Evolutionary conservation across 2,888 invertebrate genomes (phyloP), one percentile per base, ranked within the genome.

Genomic region (Cheilosia grossa): DNA sequence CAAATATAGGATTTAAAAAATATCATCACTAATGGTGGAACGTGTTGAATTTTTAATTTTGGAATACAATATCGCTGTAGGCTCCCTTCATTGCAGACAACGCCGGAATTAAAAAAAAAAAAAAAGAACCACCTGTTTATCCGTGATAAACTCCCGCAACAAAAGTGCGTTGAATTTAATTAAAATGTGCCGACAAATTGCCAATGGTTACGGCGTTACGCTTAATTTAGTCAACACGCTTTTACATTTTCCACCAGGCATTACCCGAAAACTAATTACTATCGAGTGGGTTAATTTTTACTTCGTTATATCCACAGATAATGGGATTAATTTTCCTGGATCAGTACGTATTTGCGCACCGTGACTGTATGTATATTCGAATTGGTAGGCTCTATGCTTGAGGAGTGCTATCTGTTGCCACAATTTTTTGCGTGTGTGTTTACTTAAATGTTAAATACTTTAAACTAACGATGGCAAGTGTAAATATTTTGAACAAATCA

Each of bases 41-140:
- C 61, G 72, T 72, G 72, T 51, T 72, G 27, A 61, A 61, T 61
- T 72, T 37, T 42, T 21, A 49, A 51, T 61, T 72, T 53, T 19
- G 5, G 15, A 19, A 27, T 61, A 53, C 53, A 24, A 24, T n/a
- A n/a, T 37, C 17, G 7, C n/a, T 10, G 24, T 53, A 53, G 53
- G 49, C 72, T 4, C 2, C 24, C 15, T 21, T 72, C 19, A 40
- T 51, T 27, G 42, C 27, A 21, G 59, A 6, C 70, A n/a, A 37
- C 13, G 10, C 4, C 13, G 24, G 63, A 9, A 17, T 9, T 6
- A 15, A 42, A n/a, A 15, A 44, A 17, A 44, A 6, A n/a, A 44
- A 44, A 47, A 47, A 2, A 15, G 21, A 64, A 64, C 21, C 66
- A 66, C 51, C 51, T 66, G 53, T 66, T 66, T 66, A 40, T 53